Evolutionary conservation across 2,797 vertebrate species (phyloP), one percentile per base, ranked within the genome.

Genomic region (Nannoperca obscura): DNA sequence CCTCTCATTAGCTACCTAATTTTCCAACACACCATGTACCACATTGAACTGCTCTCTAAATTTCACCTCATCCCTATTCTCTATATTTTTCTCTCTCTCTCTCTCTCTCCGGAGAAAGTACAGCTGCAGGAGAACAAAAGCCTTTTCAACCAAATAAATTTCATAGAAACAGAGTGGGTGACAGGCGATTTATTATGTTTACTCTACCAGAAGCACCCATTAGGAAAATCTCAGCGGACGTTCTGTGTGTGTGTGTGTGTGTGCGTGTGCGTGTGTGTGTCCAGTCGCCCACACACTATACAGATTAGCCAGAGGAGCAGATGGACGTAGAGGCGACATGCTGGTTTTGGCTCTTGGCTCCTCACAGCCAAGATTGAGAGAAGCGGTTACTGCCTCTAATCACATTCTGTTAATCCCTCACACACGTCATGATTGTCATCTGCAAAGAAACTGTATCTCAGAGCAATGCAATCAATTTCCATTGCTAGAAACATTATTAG

Each of bases 261-360:
- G 69, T 78, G 52, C 30, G 8, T 54, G 4, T 69, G 17, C 55
- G 80, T 72, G 58, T 62, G 57, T 47, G 65, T 65, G 52, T 67
- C 63, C 76, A 55, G 17, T 6, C 52, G 40, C 83, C 74, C 50
- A 78, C 80, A 71, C 77, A 27, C 74, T 27, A 49, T 81, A 77
- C 80, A 89, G 87, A 91, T 90, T 91, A 92, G 80, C 86, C 88
- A 81, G 58, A 74, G 71, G 78, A 92, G 76, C 93, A 94, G 93
- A 94, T 94, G 94, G 93, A 88, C 72, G 1, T 17, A 24, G 49
- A 82, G 60, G 81, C 60, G 52, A 76, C 84, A 85, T 87, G 84
- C 85, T 87, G 80, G 53, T 84, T 87, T 82, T 74, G 83, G 55
- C 50, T 79, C 50, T 60, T 57, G 72, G 78, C 70, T 80, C 71